Base-by-base conservation (phyloP, 2,888 invertebrate genomes). In the Cerceris rybyensis region DNA sequence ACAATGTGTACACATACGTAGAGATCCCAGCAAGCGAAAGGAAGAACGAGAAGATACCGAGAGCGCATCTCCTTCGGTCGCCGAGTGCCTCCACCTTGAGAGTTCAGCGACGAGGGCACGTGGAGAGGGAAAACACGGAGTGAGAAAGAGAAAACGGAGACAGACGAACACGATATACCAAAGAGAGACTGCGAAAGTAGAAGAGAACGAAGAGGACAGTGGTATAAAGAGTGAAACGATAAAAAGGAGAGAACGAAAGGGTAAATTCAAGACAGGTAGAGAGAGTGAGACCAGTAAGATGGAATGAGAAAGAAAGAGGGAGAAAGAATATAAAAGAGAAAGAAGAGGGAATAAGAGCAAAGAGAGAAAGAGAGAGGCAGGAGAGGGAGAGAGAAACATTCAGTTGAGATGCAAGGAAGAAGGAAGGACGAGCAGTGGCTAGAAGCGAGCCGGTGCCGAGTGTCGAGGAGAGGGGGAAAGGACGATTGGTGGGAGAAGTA, bases 41-140 rank as follows among this genome's bases (percentile, higher is more conserved):
- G 59, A 49, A 78, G 66, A 80, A 70, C 49, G 75, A 75, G 75
- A 73, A 70, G 82, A 75, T 55, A 74, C 70, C 55, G 59, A 78
- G 84, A 73, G 82, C 72, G 79, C 81, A 71, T 81, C 81, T 81
- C 70, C 80, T 67, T 70, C 71, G 78, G 78, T 78, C 81, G 74
- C 67, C 75, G 78, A 81, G 78, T 78, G 81, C 80, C 78, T 78
- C 81, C 81, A 82, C 81, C 81, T 82, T 82, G 81, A 81, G 78
- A 81, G 81, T 71, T 75, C 80, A 75, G 73, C 28, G 59, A 52
- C 57, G 77, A 70, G 76, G 71, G 73, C 78, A 72, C 54, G 43
- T 70, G 58, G 57, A 46, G 52, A 49, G 70, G 55, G 50, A 64
- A 43, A 28, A 49, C 39, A 14, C 9, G 9, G 46, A 17, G 54